Evolutionary conservation across 2,113 vertebrate species (phyloP).

Genomic region (Ascaphus truei): DNA sequence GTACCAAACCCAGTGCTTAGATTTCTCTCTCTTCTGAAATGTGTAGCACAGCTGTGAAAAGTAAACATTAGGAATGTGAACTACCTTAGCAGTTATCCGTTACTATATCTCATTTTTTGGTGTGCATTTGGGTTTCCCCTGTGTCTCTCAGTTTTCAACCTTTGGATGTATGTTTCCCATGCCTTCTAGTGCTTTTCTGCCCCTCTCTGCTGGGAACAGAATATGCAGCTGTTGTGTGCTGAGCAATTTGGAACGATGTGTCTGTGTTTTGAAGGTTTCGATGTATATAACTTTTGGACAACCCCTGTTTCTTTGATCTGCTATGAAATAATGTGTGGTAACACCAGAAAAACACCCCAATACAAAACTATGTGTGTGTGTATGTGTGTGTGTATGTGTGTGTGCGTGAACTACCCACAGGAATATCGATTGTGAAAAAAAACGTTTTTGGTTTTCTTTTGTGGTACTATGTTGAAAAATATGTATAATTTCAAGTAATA

Average conservation of each 20-base stretch:
- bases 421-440: constrained; percentile 63
- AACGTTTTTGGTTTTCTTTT: constrained; percentile 61
- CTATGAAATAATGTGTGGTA: constrained; percentile 65
- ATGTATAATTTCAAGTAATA: constrained; percentile 67
- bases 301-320: constrained; percentile 75
- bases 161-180: constrained; percentile 81
- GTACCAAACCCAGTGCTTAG: constrained; percentile 70
- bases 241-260: constrained; percentile 71
- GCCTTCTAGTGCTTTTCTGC: constrained; percentile 75
- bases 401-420: constrained; percentile 60
- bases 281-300: constrained; percentile 82
- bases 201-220: constrained; percentile 57
- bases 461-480: constrained; percentile 75
- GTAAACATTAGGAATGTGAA: constrained; percentile 87
- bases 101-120: constrained; percentile 71
- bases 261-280: constrained; percentile 81
- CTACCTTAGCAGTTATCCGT: constrained; percentile 81
- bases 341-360: constrained; percentile 60
- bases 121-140: constrained; percentile 79
- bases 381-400: constrained; percentile 5
- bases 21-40: constrained; percentile 76
- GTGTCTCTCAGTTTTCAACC: constrained; percentile 75
- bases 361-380: constrained; percentile 46
- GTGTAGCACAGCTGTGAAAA: constrained; percentile 97
- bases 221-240: constrained; percentile 68